Evolutionary conservation across 2,797 vertebrate genomes (phyloP), one percentile per base, ranked within the genome.

Genomic region (Rhinichthys osculus): DNA sequence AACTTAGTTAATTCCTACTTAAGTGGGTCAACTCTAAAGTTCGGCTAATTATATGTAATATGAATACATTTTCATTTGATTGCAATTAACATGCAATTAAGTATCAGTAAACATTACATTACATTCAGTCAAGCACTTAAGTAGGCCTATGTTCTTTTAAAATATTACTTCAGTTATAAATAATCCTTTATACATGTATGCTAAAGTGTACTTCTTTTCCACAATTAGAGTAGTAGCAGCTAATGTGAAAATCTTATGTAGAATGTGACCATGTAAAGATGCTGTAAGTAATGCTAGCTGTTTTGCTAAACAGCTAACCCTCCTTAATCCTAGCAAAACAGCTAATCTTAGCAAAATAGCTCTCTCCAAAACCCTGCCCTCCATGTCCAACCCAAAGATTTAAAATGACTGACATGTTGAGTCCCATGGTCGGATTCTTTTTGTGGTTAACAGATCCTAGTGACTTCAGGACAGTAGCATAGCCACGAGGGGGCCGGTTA

Each of bases 261-360:
- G 10, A 52, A 54, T 19, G 23, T 52, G 7, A 52, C 27, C 9
- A 11, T 74, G 30, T 33, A 76, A 78, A 78, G 52, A 78, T 40
- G 52, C 74, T 78, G 13, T 59, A 76, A 76, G 50, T 33, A 52
- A 57, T 38, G 10, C 30, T 76, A 54, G 19, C 6, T 38, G 33
- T 57, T 77, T 77, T 57, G 74, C 33, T n/a, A 57, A 57, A 77
- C 9, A 77, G 17, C 21, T 77, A 59, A 38, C 21, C 19, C 33
- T 57, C 19, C 30, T 35, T 23, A 54, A 54, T 33, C 30, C 23
- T 54, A 19, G 3, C n/a, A 27, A 72, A 72, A 47, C 23, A 47
- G 40, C 70, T 27, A n/a, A 73, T 5, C 7, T 50, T 30, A 77
- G 3, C 47, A 38, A 57, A 35, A 77, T 3, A n/a, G 19, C 7